Percentiles rank a stretch among this genome's conserved stretches.
Evolutionary conservation across 92 coral and sea anemone genomes (phyloP).

Genomic region (Montipora capitata): DNA sequence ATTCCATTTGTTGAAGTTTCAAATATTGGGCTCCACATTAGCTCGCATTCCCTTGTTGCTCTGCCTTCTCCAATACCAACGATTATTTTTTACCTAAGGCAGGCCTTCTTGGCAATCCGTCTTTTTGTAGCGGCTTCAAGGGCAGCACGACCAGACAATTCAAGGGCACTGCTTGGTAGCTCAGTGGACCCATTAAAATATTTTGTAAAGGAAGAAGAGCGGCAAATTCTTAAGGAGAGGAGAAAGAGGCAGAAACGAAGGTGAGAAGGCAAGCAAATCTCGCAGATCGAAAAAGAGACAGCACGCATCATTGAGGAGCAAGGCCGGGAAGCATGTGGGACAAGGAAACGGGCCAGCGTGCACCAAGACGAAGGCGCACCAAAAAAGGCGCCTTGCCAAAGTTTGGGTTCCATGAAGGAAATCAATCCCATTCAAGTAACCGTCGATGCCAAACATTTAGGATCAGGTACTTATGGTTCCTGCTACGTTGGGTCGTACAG

Average conservation of each 20-base stretch:
- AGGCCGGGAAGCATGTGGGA: not conserved
- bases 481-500: not conserved
- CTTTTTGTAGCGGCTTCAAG: too few relatives aligned
- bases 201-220: not conserved
- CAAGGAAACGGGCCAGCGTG: not conserved
- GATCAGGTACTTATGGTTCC: not conserved
- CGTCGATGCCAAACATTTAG: not conserved
- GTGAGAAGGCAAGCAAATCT: not conserved
- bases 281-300: not conserved
- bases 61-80: not conserved
- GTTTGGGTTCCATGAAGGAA: not conserved
- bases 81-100: too few relatives aligned
- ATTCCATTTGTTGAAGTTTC: constrained; percentile 52
- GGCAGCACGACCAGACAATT: too few relatives aligned
- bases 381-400: too few relatives aligned
- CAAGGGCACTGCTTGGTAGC: too few relatives aligned
- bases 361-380: not conserved
- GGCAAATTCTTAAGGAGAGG: not conserved
- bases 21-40: constrained; percentile 2
- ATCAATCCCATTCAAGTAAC: not conserved
- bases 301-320: not conserved
- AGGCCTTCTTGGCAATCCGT: too few relatives aligned
- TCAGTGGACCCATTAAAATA: too few relatives aligned
- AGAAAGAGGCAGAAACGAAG: not conserved
- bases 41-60: too few relatives aligned